Percentiles rank a stretch among this genome's conserved stretches.
Conservation (phyloP, 2,797 vertebrate genomes). For the Myiotriccus ornatus region DNA sequence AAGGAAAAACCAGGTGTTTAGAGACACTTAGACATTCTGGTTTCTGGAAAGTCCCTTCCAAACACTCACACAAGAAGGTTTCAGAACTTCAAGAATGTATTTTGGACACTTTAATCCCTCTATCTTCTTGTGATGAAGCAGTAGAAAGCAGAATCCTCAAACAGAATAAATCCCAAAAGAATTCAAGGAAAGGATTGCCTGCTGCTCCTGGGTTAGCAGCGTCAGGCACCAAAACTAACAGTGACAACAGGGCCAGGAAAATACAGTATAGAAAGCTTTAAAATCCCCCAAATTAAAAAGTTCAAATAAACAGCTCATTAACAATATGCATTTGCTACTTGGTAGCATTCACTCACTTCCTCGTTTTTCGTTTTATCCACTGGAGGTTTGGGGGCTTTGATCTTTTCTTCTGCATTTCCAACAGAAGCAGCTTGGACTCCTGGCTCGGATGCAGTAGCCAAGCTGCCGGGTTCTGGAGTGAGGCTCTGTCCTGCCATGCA, state of each 20-base stretch:
- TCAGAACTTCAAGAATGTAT: background rate
- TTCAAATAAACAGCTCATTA: background rate
- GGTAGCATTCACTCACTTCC: slow-evolving; percentile 69
- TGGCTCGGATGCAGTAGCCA: slow-evolving; percentile 61
- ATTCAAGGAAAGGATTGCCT: background rate
- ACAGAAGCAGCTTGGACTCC: slow-evolving; percentile 46
- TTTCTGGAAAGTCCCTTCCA: background rate
- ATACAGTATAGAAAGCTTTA: background rate
- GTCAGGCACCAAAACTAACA: background rate
- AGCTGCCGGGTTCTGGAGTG: slow-evolving; percentile 50
- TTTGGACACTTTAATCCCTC: background rate
- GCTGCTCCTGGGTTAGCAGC: background rate
- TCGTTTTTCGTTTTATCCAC: slow-evolving; percentile 76
- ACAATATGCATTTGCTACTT: background rate
- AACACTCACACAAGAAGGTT: background rate
- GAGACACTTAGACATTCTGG: background rate
- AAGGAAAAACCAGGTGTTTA: background rate
- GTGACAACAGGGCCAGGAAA: background rate
- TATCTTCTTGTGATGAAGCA: background rate
- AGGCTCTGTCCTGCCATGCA: slow-evolving; percentile 51
- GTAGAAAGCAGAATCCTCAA: background rate
- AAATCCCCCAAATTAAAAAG: background rate
- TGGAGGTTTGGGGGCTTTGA: slow-evolving; percentile 22
- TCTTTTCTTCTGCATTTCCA: slow-evolving; percentile 50
- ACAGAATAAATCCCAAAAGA: background rate